Evolutionary conservation across 1,140 invertebrate genomes (phyloP).

Genomic region (Pararge aegeria): DNA sequence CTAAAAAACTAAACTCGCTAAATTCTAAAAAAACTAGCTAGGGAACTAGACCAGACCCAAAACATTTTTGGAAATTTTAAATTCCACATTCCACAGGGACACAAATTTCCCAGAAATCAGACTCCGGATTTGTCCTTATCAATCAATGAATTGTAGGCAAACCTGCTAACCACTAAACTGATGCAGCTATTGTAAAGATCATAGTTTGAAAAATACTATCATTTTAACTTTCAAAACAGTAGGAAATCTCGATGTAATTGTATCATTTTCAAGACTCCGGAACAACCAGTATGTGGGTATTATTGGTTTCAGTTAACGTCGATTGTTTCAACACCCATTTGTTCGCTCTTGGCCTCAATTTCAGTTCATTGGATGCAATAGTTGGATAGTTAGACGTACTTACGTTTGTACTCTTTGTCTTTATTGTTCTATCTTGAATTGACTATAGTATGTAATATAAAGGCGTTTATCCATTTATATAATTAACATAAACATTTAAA

Average conservation of each 20-base stretch:
- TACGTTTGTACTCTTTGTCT: not conserved
- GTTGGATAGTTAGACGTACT: slow-evolving; percentile 7
- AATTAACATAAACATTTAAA: too few species aligned
- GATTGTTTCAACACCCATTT: slow-evolving; percentile 20
- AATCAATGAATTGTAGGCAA: too few species aligned
- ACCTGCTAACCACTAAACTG: too few species aligned
- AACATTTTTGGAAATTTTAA: not conserved
- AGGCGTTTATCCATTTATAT: too few species aligned
- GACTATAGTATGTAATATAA: not conserved
- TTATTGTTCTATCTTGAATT: not conserved
- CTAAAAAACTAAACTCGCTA: too few species aligned
- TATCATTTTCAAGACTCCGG: not conserved
- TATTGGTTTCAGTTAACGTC: slow-evolving; percentile 22
- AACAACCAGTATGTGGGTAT: slow-evolving; percentile 10
- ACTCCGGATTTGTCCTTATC: too few species aligned
- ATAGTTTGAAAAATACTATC: too few species aligned
- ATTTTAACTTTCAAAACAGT: not conserved
- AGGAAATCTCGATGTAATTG: not conserved
- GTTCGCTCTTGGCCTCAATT: slow-evolving; percentile 24
- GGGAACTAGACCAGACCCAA: too few species aligned
- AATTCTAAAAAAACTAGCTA: too few species aligned
- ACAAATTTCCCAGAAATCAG: too few species aligned
- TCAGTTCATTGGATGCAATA: slow-evolving; percentile 22
- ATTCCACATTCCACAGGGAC: not conserved
- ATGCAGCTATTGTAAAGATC: too few species aligned